A percentile compares a stretch with the other conserved stretches of the same genome.
Evolutionary conservation across 2,113 vertebrate genomes (phyloP).

Genomic region (Colossoma macropomum): DNA sequence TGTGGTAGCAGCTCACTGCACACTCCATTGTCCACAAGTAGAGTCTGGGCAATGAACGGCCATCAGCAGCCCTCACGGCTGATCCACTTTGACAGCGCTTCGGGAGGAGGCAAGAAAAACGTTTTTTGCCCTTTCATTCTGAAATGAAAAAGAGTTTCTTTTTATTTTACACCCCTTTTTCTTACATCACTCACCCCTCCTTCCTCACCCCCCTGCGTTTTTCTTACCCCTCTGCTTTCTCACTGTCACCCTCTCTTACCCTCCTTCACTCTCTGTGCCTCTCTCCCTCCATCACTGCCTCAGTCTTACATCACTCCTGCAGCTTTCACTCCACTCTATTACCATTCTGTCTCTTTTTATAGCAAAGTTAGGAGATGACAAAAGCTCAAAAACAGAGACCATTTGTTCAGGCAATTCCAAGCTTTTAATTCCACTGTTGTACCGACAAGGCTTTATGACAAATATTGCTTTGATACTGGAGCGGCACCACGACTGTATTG

Average conservation of each 20-base stretch:
- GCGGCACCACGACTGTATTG: not conserved
- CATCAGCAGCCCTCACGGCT: constrained; percentile 83
- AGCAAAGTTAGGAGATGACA: not conserved
- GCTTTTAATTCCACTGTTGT: not conserved
- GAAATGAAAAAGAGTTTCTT: constrained; percentile 87
- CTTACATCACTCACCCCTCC: constrained; percentile 41
- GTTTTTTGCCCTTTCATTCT: constrained; percentile 82
- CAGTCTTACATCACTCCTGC: constrained; percentile 5
- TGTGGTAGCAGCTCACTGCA: constrained; percentile 90
- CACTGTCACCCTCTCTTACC: constrained; percentile 22
- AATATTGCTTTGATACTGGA: constrained; percentile 4
- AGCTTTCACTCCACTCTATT: not conserved
- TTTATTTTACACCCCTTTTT: constrained; percentile 49
- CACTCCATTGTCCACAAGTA: constrained; percentile 87
- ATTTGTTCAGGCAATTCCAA: not conserved
- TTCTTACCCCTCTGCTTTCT: constrained; percentile 63
- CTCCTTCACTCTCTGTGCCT: not conserved
- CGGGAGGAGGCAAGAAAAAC: constrained; percentile 90
- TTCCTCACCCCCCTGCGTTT: constrained; percentile 51
- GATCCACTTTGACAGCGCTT: constrained; percentile 99
- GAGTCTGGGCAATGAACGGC: constrained; percentile 79
- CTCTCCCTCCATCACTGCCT: not conserved
- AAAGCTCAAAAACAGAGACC: not conserved
- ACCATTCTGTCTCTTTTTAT: not conserved
- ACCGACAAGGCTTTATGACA: not conserved